Evolutionary conservation across 2,888 invertebrate genomes (phyloP).

Genomic region (Leptopilina myrica): DNA sequence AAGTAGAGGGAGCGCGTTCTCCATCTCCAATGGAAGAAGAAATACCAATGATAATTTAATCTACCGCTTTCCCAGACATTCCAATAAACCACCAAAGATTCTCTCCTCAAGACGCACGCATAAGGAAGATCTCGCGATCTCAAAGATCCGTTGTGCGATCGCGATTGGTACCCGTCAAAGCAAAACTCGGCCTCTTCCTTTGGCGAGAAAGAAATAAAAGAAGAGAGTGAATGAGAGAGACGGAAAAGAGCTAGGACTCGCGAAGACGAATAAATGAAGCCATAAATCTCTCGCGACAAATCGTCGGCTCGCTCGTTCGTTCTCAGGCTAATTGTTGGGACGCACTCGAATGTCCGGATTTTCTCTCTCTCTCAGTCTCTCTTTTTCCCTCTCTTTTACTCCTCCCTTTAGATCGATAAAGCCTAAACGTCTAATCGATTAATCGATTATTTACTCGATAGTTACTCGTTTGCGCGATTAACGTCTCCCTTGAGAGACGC

Average conservation of each 20-base stretch:
- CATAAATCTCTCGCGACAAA: constrained; percentile 71
- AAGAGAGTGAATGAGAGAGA: constrained; percentile 32
- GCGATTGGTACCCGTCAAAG: constrained; percentile 27
- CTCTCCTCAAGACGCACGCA: constrained; percentile 44
- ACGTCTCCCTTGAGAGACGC: constrained; percentile 35
- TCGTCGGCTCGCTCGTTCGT: constrained; percentile 66
- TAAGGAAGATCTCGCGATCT: constrained; percentile 58
- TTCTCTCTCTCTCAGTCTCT: neutral
- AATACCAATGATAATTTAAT: constrained; percentile 45
- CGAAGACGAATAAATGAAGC: constrained; percentile 66
- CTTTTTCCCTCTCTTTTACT: neutral
- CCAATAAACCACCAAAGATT: constrained; percentile 57
- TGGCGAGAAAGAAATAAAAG: constrained; percentile 15
- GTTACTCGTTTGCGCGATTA: constrained; percentile 44
- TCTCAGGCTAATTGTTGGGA: constrained; percentile 71
- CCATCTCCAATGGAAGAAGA: constrained; percentile 52
- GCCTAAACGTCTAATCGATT: constrained; percentile 60
- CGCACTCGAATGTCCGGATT: constrained; percentile 61
- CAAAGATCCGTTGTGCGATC: constrained; percentile 51
- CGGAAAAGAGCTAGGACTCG: constrained; percentile 38
- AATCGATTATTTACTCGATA: constrained; percentile 64
- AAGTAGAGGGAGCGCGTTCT: neutral
- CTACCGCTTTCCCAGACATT: constrained; percentile 57
- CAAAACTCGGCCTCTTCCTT: constrained; percentile 19
- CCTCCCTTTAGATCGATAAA: constrained; percentile 35